Evolutionary conservation across 1,140 invertebrate species (phyloP).

Genomic region (Drosophila persimilis): DNA sequence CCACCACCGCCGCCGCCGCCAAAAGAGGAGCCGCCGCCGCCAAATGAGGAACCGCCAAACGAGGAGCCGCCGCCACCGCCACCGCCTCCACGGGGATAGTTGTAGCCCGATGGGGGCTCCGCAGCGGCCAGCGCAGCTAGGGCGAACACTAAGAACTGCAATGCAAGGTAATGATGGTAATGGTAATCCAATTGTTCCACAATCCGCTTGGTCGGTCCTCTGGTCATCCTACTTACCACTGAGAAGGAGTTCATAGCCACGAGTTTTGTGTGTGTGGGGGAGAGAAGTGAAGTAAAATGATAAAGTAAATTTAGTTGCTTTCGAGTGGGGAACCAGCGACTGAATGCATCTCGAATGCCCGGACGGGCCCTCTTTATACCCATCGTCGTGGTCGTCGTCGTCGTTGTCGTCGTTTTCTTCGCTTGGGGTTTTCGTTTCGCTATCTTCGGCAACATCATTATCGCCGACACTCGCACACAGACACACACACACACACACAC

Average conservation of each 20-base stretch:
- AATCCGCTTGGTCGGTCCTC: background rate
- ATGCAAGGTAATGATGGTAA: constrained; percentile 56
- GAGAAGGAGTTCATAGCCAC: constrained; percentile 83
- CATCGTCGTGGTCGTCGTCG: constrained; percentile 16
- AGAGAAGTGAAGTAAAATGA: constrained; percentile 78
- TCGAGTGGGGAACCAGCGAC: constrained; percentile 82
- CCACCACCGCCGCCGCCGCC: constrained; percentile 83
- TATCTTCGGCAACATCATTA: constrained; percentile 60
- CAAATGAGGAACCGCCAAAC: constrained; percentile 79
- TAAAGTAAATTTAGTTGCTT: constrained; percentile 81
- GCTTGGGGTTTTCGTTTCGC: constrained; percentile 17
- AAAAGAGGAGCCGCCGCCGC: constrained; percentile 82
- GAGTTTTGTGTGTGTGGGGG: constrained; percentile 77
- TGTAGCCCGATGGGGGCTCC: constrained; percentile 87
- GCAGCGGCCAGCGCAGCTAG: constrained; percentile 86
- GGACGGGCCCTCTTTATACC: constrained; percentile 79
- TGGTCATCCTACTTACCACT: constrained; percentile 76
- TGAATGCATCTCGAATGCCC: constrained; percentile 79
- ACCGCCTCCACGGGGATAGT: constrained; percentile 86
- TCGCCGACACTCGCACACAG: constrained; percentile 32
- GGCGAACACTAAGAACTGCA: constrained; percentile 87
- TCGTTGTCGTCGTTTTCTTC: constrained; percentile 27
- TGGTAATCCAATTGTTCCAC: constrained; percentile 24
- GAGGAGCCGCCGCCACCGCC: constrained; percentile 83
- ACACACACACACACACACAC: background rate